Evolutionary conservation across 2,797 vertebrate species (phyloP).

Genomic region (Falco cherrug): DNA sequence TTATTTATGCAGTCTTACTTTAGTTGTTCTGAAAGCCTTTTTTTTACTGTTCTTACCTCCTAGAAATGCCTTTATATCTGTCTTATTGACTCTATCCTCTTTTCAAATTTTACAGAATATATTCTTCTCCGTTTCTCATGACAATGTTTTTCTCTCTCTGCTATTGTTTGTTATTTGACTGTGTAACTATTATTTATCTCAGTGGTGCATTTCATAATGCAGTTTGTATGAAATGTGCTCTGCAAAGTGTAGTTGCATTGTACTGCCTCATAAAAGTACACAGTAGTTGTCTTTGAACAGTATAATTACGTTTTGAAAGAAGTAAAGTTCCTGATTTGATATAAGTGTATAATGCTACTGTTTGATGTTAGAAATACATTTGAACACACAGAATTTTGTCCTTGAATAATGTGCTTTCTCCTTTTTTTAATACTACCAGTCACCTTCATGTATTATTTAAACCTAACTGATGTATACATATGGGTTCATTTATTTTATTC

Average conservation of each 20-base stretch:
- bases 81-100: neutral
- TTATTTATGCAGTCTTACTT: neutral
- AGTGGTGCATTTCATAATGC: slow-evolving; percentile 2
- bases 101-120: neutral
- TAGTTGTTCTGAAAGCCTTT: neutral
- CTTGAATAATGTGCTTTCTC: slow-evolving; percentile 17
- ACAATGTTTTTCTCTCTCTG: neutral
- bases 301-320: slow-evolving; percentile 52
- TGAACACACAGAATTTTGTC: neutral
- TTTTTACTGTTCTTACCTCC: neutral
- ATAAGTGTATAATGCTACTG: neutral
- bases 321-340: slow-evolving; percentile 5
- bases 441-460: slow-evolving; percentile 49
- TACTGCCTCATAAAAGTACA: slow-evolving; percentile 20
- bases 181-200: slow-evolving; percentile 41
- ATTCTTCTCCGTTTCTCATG: neutral
- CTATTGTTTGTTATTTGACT: slow-evolving; percentile 37
- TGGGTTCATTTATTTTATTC: slow-evolving; percentile 15
- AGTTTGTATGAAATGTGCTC: neutral
- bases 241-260: neutral
- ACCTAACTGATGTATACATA: neutral
- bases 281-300: slow-evolving; percentile 32
- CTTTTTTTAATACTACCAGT: neutral
- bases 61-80: neutral
- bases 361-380: slow-evolving; percentile 7